Base-by-base conservation (phyloP, 2,113 vertebrate genomes). In the Mystacornis crossleyi region DNA sequence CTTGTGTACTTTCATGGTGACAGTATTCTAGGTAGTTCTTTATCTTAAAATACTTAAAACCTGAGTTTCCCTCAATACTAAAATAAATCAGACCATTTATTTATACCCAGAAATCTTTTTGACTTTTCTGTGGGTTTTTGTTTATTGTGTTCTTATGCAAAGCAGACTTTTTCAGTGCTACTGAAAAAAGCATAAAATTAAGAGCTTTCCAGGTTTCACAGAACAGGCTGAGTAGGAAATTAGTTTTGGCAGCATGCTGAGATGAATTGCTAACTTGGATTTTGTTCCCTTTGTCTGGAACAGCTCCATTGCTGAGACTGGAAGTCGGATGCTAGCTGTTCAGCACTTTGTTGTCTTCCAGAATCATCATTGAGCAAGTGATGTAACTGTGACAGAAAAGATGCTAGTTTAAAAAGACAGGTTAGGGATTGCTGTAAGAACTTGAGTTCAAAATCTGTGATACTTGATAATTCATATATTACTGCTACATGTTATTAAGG, bases 141-240 rank as follows among this genome's bases (percentile, higher is more conserved):
- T 77, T 90, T 48, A 24, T 66, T 90, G 12, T 55, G 17, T 34
- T 69, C 64, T 70, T 77, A 51, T 55, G 86, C 64, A 73, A 57
- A 92, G 60, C 23, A n/a, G 43, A 14, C 5, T 31, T 94, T 81
- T 82, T 73, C n/a, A 71, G 43, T 33, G n/a, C 55, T 88, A 40
- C 18, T 83, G 38, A 58, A 90, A 82, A 84, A 82, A 23, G 7
- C 51, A n/a, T n/a, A n/a, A 90, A 80, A 88, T 83, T 19, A 88
- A 40, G 43, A 86, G 51, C 67, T 83, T 86, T 92, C 85, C 85
- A 92, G 40, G 10, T 70, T 83, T 83, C 91, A 74, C 58, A 83
- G 81, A 73, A 53, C 40, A 48, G 51, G 31, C 71, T 80, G 78
- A 92, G 61, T 71, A 95, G 93, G 95, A 96, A 95, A 94, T 96